Percentiles rank a stretch among this genome's conserved stretches.
phyloP scores from a whole-genome alignment of 2,888 invertebrate genomes.

The Malthinus seriepunctatus region DNA sequence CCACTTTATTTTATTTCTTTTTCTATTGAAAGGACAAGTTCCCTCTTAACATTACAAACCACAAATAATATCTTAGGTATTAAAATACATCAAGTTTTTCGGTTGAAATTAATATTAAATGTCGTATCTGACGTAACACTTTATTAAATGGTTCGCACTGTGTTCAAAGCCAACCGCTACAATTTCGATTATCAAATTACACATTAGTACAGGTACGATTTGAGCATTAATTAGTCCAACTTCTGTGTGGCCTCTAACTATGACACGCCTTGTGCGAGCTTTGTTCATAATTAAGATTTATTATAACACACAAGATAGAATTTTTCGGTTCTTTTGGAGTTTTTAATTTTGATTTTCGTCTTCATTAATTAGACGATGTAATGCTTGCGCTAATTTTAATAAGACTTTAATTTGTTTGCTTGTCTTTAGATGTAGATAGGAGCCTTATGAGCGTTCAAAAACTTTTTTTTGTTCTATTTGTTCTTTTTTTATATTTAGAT shows the following conservation, averaged over 20 bases:
- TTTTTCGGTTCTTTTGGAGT: too few species aligned
- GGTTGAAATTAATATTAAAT: slow-evolving; percentile 46
- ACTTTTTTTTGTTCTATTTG: too few species aligned
- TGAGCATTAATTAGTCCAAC: slow-evolving; percentile 45
- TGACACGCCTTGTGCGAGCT: slow-evolving; percentile 35
- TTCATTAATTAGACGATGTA: too few species aligned
- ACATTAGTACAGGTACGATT: slow-evolving; percentile 46
- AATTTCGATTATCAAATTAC: slow-evolving; percentile 48
- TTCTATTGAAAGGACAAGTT: too few species aligned
- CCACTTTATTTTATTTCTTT: too few species aligned
- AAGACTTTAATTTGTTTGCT: too few species aligned
- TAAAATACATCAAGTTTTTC: slow-evolving; percentile 44
- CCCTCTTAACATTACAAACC: too few species aligned
- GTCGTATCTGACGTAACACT: slow-evolving; percentile 41
- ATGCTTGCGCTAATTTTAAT: too few species aligned
- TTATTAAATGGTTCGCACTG: slow-evolving; percentile 45
- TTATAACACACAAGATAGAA: slow-evolving; percentile 17
- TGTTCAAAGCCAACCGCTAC: slow-evolving; percentile 42
- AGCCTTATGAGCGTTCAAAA: too few species aligned
- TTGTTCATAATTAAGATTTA: slow-evolving; percentile 43
- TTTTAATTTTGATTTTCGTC: too few species aligned
- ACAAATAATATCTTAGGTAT: slow-evolving; percentile 1
- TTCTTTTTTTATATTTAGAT: too few species aligned
- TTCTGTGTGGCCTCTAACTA: slow-evolving; percentile 41
- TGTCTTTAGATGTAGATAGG: too few species aligned